Percentiles rank a stretch among this genome's conserved stretches.
These are phyloP conservation scores for Orientallactaga bullata DNA, from an alignment of 2,113 vertebrate genomes.

Conservation along the genomic window DNA sequence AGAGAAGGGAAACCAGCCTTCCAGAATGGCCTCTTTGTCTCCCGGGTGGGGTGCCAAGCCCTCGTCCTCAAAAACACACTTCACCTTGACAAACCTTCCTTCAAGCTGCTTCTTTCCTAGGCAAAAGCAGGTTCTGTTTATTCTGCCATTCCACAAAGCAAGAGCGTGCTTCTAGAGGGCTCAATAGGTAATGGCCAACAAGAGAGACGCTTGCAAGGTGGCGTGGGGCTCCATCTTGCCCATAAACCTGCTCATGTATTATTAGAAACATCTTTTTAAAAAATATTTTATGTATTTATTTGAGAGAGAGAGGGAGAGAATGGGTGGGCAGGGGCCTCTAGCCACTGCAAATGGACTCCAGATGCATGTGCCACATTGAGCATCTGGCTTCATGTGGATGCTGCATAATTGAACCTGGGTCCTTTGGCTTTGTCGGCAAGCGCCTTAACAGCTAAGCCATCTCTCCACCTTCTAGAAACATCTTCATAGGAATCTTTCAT, in stretches of 20 bases:
- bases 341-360: too few relatives aligned
- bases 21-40: background rate
- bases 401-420: too few relatives aligned
- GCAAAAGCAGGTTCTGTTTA: background rate
- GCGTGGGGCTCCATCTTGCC: background rate
- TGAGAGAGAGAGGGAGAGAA: too few relatives aligned
- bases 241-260: background rate
- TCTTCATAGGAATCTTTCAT: conserved; percentile 50
- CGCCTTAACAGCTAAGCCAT: too few relatives aligned
- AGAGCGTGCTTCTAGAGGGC: background rate
- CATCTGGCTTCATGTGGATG: too few relatives aligned
- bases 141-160: background rate
- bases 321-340: too few relatives aligned
- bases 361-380: too few relatives aligned
- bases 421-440: too few relatives aligned
- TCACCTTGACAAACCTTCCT: background rate
- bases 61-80: background rate
- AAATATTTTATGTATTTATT: too few relatives aligned
- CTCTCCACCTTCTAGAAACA: background rate
- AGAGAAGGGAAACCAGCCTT: rapidly evolving
- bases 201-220: background rate
- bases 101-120: background rate
- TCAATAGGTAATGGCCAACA: background rate
- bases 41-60: background rate
- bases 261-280: conserved; percentile 56